Conservation (phyloP, 1,140 invertebrate genomes). For the Probaryconus sp. region DNA sequence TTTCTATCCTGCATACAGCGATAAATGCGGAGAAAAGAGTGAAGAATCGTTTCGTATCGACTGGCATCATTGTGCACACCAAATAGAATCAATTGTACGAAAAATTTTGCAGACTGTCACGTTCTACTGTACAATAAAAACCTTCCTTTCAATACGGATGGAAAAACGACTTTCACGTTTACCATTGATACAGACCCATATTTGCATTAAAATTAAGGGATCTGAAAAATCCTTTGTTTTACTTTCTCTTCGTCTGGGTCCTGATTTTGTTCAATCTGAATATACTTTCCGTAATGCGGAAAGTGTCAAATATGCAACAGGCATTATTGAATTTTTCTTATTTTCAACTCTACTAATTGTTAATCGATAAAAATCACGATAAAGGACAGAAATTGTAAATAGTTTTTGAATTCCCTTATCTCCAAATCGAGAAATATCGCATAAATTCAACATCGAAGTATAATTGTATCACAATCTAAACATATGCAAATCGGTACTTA, state of each 20-base stretch:
- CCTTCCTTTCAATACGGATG: constrained; percentile 33
- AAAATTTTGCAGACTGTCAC: constrained; percentile 56
- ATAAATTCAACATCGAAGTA: too few relatives aligned
- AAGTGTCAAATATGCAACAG: constrained; percentile 9
- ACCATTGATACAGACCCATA: neutral
- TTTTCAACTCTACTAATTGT: too few relatives aligned
- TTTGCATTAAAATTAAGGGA: constrained; percentile 26
- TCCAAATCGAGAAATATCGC: too few relatives aligned
- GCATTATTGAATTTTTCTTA: too few relatives aligned
- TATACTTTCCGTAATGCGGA: too few relatives aligned
- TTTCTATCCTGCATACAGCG: constrained; percentile 14
- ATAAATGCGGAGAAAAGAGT: constrained; percentile 37
- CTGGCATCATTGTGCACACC: constrained; percentile 33
- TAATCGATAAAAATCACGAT: too few relatives aligned
- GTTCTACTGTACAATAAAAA: constrained; percentile 46
- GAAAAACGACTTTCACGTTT: constrained; percentile 18
- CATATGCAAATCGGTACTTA: too few relatives aligned
- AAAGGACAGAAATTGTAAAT: too few relatives aligned
- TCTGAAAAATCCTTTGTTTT: constrained; percentile 9
- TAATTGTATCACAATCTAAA: too few relatives aligned
- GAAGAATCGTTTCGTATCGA: constrained; percentile 46
- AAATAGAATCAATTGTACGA: constrained; percentile 57
- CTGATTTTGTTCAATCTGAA: too few relatives aligned
- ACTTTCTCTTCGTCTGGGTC: constrained; percentile 1
- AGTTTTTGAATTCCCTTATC: too few relatives aligned